Conservation (phyloP, 2,888 invertebrate species). For the Balanococcus diminutus region DNA sequence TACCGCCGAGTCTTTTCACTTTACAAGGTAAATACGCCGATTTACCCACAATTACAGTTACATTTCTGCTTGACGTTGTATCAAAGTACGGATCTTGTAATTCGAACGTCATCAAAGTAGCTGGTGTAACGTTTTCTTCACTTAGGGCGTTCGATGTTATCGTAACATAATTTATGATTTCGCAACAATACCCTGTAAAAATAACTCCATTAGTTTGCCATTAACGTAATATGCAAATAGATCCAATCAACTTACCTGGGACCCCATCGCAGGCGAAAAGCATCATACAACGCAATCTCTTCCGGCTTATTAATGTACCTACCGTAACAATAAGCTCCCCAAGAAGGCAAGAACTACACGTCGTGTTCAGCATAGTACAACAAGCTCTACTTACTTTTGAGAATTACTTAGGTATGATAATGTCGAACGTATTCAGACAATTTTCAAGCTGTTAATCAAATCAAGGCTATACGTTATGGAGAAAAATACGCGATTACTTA, state of each 20-base stretch:
- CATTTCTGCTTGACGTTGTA: constrained; percentile 12
- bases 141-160: background rate
- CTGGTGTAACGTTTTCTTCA: constrained; percentile 11
- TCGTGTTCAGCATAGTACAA: background rate
- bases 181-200: constrained; percentile 22
- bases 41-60: constrained; percentile 43
- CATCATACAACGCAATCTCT: background rate
- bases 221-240: background rate
- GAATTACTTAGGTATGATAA: background rate
- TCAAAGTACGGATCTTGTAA: constrained; percentile 53
- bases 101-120: constrained; percentile 44
- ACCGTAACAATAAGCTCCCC: background rate
- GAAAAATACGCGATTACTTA: background rate
- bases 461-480: background rate
- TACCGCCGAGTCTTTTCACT: constrained; percentile 51
- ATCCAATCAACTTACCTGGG: background rate
- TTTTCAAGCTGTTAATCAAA: background rate
- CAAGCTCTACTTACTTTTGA: background rate
- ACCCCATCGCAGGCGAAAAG: background rate
- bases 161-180: constrained; percentile 36
- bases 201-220: background rate
- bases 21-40: constrained; percentile 52
- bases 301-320: background rate
- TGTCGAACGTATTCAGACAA: background rate
- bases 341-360: background rate